Evolutionary conservation across 2,888 invertebrate genomes (phyloP).

Genomic region (Clitarchus hookeri): DNA sequence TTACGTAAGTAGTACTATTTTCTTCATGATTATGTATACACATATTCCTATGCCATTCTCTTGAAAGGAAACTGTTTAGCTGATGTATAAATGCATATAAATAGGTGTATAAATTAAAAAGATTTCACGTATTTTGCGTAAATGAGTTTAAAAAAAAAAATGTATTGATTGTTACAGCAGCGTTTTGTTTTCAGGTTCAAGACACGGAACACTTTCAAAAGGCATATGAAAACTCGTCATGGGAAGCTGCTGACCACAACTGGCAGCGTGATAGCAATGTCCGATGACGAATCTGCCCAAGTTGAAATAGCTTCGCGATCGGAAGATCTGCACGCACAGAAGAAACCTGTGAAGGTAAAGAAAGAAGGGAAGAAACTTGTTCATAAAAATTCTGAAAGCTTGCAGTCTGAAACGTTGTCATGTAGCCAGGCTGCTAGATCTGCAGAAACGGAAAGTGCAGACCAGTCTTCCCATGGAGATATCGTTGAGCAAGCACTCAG

Average conservation of each 20-base stretch:
- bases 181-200: conserved; percentile 56
- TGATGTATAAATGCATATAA: too few species aligned
- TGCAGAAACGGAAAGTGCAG: background rate
- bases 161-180: background rate
- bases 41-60: too few species aligned
- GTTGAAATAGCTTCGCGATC: conserved; percentile 51
- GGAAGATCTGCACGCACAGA: background rate
- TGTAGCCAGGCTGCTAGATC: background rate
- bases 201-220: conserved; percentile 64
- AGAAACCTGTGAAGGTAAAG: background rate
- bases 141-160: too few species aligned
- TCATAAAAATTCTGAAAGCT: background rate
- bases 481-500: conserved; percentile 41
- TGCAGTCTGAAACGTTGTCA: background rate
- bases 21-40: too few species aligned
- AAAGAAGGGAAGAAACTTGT: background rate
- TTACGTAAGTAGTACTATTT: too few species aligned
- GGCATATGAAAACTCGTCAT: conserved; percentile 62
- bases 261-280: conserved; percentile 56
- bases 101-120: too few species aligned
- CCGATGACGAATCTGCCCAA: conserved; percentile 57
- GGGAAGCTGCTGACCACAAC: conserved; percentile 61
- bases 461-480: conserved; percentile 23
- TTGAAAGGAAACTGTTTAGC: too few species aligned
- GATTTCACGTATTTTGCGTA: too few species aligned